Conservation (phyloP, 2,888 invertebrate genomes). For the Andrena bicolor region DNA sequence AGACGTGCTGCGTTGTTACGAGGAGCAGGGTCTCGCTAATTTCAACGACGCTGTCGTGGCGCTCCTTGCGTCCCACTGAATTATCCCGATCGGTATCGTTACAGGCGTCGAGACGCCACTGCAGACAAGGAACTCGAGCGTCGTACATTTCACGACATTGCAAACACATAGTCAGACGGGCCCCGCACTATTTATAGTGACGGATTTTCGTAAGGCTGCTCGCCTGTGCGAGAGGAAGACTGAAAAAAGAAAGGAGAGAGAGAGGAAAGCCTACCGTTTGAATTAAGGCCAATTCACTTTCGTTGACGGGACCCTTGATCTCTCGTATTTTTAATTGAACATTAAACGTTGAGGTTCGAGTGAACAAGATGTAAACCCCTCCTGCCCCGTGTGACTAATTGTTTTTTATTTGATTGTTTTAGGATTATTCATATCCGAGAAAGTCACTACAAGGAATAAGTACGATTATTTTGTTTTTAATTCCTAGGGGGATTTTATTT, state of each 20-base stretch:
- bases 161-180: conserved; percentile 80
- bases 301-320: conserved; percentile 40
- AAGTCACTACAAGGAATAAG: no score
- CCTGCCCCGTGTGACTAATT: neutral
- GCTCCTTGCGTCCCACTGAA: conserved; percentile 38
- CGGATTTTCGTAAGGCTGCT: conserved; percentile 50
- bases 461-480: no score
- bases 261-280: conserved; percentile 29
- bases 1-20: conserved; percentile 3
- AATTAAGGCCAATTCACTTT: conserved; percentile 55
- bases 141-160: conserved; percentile 74
- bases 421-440: no score
- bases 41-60: conserved; percentile 53
- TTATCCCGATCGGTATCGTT: conserved; percentile 63
- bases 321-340: conserved; percentile 34
- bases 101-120: conserved; percentile 70
- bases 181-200: conserved; percentile 76
- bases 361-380: neutral
- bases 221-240: conserved; percentile 16
- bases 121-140: conserved; percentile 69
- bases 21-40: conserved; percentile 41
- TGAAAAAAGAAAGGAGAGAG: neutral
- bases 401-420: neutral
- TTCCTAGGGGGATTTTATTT: no score
- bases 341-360: conserved; percentile 1